Conservation (phyloP, 2,888 invertebrate genomes). For the Capitulum mitella region DNA sequence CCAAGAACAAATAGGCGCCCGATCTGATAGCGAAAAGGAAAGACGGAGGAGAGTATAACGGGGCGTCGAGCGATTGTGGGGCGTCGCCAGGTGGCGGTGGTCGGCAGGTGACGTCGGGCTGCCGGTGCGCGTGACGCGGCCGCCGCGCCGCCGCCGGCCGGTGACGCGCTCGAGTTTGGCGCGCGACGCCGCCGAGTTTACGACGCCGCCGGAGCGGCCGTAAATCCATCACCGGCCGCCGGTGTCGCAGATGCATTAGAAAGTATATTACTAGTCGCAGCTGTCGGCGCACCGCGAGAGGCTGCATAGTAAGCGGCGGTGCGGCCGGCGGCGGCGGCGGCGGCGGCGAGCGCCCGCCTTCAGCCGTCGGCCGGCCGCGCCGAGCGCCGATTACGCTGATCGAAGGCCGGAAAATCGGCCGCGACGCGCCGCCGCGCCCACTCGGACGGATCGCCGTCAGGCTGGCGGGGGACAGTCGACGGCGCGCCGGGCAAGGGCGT, state of each 20-base stretch:
- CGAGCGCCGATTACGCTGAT: neutral
- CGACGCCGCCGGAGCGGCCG: neutral
- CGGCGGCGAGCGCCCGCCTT: neutral
- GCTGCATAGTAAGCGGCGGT: neutral
- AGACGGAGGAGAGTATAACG: conserved; percentile 5
- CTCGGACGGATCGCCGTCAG: no score
- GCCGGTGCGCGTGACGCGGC: neutral
- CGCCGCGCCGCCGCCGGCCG: neutral
- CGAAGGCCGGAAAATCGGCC: neutral
- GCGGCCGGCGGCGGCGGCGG: neutral
- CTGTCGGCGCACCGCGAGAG: neutral
- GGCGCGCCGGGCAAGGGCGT: no score
- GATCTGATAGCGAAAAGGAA: neutral
- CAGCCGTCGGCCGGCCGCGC: neutral
- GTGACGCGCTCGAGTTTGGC: neutral
- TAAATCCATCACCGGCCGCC: neutral
- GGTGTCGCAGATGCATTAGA: conserved; percentile 18
- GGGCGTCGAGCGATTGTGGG: neutral
- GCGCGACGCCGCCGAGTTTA: neutral
- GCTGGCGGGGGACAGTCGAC: no score
- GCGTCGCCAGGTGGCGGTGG: neutral
- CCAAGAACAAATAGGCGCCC: neutral
- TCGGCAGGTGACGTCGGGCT: neutral
- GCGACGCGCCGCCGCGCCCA: neutral
- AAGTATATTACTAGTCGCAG: neutral